A percentile compares a stretch with the other conserved stretches of the same genome.
These are phyloP conservation scores for Drosophila kurseongensis DNA, from an alignment of 1,140 invertebrate species.

Conservation along the genomic window DNA sequence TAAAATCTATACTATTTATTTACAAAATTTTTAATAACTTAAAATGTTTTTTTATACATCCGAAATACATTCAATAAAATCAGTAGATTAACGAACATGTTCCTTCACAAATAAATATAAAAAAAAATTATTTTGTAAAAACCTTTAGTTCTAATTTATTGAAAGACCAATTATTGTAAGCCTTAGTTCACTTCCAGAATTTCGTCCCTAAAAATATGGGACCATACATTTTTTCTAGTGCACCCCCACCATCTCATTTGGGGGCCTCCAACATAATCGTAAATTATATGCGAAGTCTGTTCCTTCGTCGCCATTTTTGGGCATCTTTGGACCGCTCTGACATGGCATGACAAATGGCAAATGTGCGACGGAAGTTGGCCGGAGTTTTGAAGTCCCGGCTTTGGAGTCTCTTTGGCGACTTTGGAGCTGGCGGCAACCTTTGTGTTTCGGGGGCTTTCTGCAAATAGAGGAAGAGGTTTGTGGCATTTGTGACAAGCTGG, in stretches of 20 bases:
- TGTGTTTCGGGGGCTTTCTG: constrained; percentile 17
- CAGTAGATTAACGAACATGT: too few relatives aligned
- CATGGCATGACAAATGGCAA: constrained; percentile 78
- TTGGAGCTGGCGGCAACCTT: constrained; percentile 43
- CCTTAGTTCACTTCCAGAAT: not conserved
- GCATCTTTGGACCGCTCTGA: constrained; percentile 50
- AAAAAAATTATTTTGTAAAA: too few relatives aligned
- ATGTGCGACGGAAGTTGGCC: constrained; percentile 73
- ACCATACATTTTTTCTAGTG: constrained; percentile 11
- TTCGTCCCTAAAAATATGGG: too few relatives aligned
- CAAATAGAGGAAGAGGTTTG: constrained; percentile 41
- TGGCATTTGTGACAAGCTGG: constrained; percentile 61
- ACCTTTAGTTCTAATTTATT: too few relatives aligned
- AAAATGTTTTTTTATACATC: too few relatives aligned
- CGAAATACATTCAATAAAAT: too few relatives aligned
- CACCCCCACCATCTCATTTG: constrained; percentile 10
- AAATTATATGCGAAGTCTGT: constrained; percentile 71
- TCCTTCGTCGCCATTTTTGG: constrained; percentile 56
- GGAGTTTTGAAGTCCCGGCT: constrained; percentile 32
- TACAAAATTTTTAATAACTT: too few relatives aligned
- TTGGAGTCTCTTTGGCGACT: not conserved
- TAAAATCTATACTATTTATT: too few relatives aligned
- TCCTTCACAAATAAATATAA: too few relatives aligned
- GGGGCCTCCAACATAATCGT: constrained; percentile 57
- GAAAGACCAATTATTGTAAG: too few relatives aligned